Percentiles rank a stretch among this genome's conserved stretches.
phyloP scores from a whole-genome alignment of 2,888 invertebrate genomes.

The Cephus pulcher region DNA sequence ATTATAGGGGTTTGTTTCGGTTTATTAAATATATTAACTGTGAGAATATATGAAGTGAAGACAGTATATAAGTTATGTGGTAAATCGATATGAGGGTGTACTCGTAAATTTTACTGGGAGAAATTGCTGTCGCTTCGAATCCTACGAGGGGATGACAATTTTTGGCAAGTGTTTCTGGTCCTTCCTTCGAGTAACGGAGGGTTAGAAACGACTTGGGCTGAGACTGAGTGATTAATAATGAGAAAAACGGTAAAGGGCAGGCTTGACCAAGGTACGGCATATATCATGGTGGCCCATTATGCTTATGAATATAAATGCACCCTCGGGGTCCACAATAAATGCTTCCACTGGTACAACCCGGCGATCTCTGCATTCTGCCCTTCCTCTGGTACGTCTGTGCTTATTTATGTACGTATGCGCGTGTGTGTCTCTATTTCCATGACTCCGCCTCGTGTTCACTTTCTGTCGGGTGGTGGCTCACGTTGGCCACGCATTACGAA shows the following conservation, averaged over 20 bases:
- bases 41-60: background rate
- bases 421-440: background rate
- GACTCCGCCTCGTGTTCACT: background rate
- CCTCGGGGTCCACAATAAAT: constrained; percentile 55
- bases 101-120: background rate
- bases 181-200: background rate
- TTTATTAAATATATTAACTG: background rate
- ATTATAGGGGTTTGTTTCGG: background rate
- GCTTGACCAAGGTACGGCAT: constrained; percentile 32
- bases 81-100: background rate
- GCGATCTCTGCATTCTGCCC: background rate
- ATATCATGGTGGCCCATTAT: constrained; percentile 43
- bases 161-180: background rate
- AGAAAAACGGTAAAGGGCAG: constrained; percentile 47
- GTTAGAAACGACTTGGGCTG: background rate
- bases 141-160: background rate
- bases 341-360: constrained; percentile 21
- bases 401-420: background rate
- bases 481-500: background rate
- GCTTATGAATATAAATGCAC: constrained; percentile 64
- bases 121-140: background rate
- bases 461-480: background rate
- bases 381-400: background rate
- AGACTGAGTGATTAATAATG: constrained; percentile 50
- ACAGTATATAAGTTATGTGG: background rate